These are phyloP conservation scores for Eupithecia subfuscata DNA, from an alignment of 2,888 invertebrate species.

Conservation along the genomic window DNA sequence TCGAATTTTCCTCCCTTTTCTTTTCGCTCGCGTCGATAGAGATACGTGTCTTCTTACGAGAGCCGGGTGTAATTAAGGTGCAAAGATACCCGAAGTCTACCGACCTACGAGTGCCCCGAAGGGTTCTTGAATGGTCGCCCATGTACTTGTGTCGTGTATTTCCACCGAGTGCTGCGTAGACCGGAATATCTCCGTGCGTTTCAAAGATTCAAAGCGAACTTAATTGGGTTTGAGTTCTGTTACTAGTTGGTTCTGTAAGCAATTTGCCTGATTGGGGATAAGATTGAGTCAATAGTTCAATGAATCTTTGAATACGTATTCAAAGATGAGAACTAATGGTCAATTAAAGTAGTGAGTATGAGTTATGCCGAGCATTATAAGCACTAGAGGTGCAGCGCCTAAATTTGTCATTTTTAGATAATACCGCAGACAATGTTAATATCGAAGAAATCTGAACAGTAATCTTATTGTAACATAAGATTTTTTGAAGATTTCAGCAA, in stretches of 20 bases:
- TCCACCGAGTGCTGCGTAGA: constrained; percentile 73
- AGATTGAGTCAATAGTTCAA: constrained; percentile 26
- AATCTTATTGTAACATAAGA: neutral
- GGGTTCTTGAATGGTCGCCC: constrained; percentile 73
- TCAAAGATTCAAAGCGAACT: constrained; percentile 76
- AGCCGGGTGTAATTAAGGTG: constrained; percentile 81
- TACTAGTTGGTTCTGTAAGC: constrained; percentile 50
- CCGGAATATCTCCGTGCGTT: constrained; percentile 68
- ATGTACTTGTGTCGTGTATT: constrained; percentile 69
- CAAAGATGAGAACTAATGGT: constrained; percentile 11
- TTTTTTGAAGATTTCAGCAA: neutral
- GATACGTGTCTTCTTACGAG: constrained; percentile 72
- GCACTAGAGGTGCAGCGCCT: neutral
- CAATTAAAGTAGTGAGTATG: constrained; percentile 10
- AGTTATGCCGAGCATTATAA: neutral
- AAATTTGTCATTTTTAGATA: neutral
- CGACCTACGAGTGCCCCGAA: constrained; percentile 70
- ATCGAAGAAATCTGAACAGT: neutral
- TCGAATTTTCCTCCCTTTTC: constrained; percentile 63
- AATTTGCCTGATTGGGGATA: constrained; percentile 34
- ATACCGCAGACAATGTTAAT: neutral
- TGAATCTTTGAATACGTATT: constrained; percentile 22
- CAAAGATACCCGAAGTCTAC: constrained; percentile 81
- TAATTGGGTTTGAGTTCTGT: constrained; percentile 70
- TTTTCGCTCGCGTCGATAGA: constrained; percentile 64